phyloP scores from a whole-genome alignment of 2,888 invertebrate species.

The Amblyteles armatorius region DNA sequence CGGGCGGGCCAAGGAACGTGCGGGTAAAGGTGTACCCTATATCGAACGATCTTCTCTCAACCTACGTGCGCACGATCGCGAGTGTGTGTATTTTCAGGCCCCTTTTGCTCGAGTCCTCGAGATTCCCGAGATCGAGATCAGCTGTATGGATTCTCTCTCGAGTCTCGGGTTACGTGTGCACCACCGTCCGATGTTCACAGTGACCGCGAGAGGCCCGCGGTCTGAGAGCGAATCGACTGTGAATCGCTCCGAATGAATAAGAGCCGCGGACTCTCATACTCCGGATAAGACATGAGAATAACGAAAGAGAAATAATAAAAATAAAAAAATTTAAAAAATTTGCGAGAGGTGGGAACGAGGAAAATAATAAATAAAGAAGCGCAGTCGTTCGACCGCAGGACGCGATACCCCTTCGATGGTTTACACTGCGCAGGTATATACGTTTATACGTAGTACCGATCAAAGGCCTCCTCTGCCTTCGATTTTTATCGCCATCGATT shows the following conservation, averaged over 20 bases:
- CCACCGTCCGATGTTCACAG: constrained; percentile 38
- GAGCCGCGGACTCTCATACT: constrained; percentile 34
- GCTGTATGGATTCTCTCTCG: constrained; percentile 67
- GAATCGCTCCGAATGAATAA: constrained; percentile 52
- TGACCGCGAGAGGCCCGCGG: constrained; percentile 45
- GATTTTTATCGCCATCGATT: constrained; percentile 77
- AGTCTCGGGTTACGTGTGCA: constrained; percentile 66
- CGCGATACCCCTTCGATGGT: constrained; percentile 27
- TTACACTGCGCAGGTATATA: constrained; percentile 1
- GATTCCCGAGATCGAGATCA: constrained; percentile 65
- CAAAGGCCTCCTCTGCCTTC: constrained; percentile 29
- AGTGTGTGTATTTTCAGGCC: constrained; percentile 16
- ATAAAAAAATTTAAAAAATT: constrained; percentile 55
- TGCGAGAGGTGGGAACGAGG: constrained; percentile 60
- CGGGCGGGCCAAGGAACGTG: constrained; percentile 38
- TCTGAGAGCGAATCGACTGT: constrained; percentile 47
- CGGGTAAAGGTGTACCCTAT: constrained; percentile 34
- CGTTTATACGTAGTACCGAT: constrained; percentile 8
- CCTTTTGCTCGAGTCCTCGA: constrained; percentile 53
- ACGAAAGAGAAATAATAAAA: constrained; percentile 48
- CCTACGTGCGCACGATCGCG: background rate
- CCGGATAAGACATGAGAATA: constrained; percentile 55
- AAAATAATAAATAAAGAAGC: constrained; percentile 46
- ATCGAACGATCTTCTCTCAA: constrained; percentile 53
- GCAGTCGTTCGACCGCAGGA: constrained; percentile 41